These are phyloP conservation scores for Orchestia grillus DNA, from an alignment of 1,140 invertebrate genomes.

Conservation along the genomic window DNA sequence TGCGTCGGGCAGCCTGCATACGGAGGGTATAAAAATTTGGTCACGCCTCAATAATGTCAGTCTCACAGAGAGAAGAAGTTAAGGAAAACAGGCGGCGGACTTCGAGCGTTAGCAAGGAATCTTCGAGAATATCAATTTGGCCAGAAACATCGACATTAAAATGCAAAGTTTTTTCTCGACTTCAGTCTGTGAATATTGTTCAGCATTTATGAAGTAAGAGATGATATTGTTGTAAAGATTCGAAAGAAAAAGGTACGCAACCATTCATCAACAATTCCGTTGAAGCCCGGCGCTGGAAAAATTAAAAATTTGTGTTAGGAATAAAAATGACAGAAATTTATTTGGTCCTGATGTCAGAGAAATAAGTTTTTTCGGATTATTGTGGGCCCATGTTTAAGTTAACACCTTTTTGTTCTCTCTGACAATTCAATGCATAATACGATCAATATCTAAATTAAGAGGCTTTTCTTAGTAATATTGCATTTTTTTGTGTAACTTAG, in stretches of 20 bases:
- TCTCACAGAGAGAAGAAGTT: conserved; percentile 8
- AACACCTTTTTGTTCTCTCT: background rate
- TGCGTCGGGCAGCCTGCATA: background rate
- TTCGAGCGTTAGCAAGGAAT: background rate
- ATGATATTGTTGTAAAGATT: background rate
- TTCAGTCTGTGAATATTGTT: conserved; percentile 8
- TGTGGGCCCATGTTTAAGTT: background rate
- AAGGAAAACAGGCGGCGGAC: background rate
- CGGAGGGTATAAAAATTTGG: background rate
- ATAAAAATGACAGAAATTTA: background rate
- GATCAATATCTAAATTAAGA: background rate
- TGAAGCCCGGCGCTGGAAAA: background rate
- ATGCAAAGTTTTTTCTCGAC: conserved; percentile 2
- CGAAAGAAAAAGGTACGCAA: background rate
- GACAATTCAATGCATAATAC: background rate
- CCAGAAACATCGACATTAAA: background rate
- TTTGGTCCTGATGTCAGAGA: background rate
- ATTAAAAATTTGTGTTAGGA: background rate
- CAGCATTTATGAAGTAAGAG: background rate
- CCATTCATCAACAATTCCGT: background rate
- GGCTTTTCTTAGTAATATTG: too few species aligned
- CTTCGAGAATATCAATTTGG: background rate
- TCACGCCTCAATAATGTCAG: conserved; percentile 32
- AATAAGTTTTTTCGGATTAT: background rate
- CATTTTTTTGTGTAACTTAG: too few species aligned